Evolutionary conservation across 2,113 vertebrate species (phyloP).

Genomic region (Platichthys flesus): DNA sequence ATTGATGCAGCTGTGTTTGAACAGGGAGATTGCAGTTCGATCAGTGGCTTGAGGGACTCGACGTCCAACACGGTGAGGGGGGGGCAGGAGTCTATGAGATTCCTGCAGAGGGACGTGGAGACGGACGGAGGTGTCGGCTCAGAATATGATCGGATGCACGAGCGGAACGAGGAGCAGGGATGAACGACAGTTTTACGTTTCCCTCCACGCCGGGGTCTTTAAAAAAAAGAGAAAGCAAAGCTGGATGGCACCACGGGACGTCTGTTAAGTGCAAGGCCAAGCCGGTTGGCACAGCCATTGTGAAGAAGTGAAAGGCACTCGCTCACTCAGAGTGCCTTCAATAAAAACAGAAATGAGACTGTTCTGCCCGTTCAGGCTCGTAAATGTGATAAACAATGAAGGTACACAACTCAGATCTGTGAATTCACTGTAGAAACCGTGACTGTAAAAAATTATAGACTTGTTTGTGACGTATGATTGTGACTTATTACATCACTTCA

Average conservation of each 20-base stretch:
- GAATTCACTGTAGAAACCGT: not conserved
- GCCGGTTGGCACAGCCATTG: conserved; percentile 1
- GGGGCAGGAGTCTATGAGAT: conserved; percentile 15
- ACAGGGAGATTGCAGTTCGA: conserved; percentile 74
- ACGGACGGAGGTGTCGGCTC: not conserved
- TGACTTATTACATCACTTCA: no score
- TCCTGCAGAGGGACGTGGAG: conserved; percentile 5
- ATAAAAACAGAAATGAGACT: no score
- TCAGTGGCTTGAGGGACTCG: conserved; percentile 56
- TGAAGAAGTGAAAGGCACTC: not conserved
- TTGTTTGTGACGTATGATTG: no score
- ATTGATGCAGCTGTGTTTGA: conserved; percentile 80
- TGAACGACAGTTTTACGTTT: conserved; percentile 32
- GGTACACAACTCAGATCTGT: no score
- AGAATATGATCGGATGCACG: conserved; percentile 2
- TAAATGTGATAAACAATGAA: no score
- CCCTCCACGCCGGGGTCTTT: not conserved
- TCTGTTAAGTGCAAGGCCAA: conserved; percentile 1
- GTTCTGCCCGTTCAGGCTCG: no score
- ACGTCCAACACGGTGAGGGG: not conserved
- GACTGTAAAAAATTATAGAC: no score
- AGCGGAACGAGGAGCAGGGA: not conserved
- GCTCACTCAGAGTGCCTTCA: not conserved
- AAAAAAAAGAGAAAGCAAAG: conserved; percentile 10
- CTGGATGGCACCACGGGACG: not conserved